phyloP scores from a whole-genome alignment of 1,140 invertebrate genomes.

The Drosophila nasuta region DNA sequence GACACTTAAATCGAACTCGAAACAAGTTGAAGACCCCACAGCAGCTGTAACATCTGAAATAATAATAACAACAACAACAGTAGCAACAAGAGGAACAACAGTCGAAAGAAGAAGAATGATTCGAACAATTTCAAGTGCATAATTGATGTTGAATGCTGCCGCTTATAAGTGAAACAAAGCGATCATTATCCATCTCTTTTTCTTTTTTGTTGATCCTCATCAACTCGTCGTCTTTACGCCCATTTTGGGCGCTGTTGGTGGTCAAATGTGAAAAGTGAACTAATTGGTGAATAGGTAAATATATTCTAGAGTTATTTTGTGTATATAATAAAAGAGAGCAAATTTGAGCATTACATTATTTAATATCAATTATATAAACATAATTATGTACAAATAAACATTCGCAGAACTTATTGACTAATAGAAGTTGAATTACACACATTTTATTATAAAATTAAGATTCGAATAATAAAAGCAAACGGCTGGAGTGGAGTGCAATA shows the following conservation, averaged over 20 bases:
- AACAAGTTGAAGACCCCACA: not conserved
- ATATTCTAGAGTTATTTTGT: too few relatives aligned
- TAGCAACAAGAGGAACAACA: not conserved
- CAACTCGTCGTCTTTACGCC: not conserved
- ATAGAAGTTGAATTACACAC: too few relatives aligned
- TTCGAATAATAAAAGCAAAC: too few relatives aligned
- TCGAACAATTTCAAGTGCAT: conserved; percentile 71
- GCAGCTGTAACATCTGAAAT: conserved; percentile 34
- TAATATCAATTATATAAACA: too few relatives aligned
- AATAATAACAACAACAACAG: conserved; percentile 28
- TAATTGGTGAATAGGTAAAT: too few relatives aligned
- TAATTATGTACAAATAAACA: too few relatives aligned
- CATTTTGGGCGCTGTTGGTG: conserved; percentile 1
- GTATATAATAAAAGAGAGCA: too few relatives aligned
- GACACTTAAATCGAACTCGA: not conserved
- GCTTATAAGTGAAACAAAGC: conserved; percentile 37
- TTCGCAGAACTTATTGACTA: too few relatives aligned
- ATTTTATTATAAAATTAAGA: too few relatives aligned
- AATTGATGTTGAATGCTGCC: conserved; percentile 63
- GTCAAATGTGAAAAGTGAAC: too few relatives aligned
- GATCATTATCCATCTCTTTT: conserved; percentile 17
- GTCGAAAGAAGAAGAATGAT: conserved; percentile 53
- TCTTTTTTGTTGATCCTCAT: conserved; percentile 6
- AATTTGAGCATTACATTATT: too few relatives aligned
- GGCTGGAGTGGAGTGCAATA: too few relatives aligned